phyloP scores from a whole-genome alignment of 2,113 vertebrate species.

The Myiopsitta monachus region DNA sequence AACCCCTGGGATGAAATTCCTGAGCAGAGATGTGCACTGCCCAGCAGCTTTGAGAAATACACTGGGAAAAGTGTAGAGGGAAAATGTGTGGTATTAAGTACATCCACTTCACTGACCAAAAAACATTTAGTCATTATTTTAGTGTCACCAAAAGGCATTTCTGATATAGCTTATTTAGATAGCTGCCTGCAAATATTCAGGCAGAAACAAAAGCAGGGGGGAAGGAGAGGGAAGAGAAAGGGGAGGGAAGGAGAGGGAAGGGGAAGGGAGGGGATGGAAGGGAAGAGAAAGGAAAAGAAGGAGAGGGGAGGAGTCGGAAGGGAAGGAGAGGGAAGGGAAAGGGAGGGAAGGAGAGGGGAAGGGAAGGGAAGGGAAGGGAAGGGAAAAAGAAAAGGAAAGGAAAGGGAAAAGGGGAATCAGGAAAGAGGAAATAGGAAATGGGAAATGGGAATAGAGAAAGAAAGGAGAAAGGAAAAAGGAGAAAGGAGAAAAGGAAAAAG shows the following conservation, averaged over 20 bases:
- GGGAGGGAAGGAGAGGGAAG: background rate
- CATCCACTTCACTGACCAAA: slow-evolving; percentile 4
- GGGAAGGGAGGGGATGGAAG: no score
- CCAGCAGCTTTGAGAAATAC: background rate
- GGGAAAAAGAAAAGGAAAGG: background rate
- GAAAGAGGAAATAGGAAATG: background rate
- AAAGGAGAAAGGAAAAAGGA: background rate
- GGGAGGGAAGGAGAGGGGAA: no score
- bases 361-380: no score
- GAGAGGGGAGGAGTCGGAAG: background rate
- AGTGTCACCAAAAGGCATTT: slow-evolving; percentile 24
- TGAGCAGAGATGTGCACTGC: background rate
- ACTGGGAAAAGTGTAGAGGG: background rate
- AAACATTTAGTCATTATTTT: slow-evolving; percentile 25
- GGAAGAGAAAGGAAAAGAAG: no score
- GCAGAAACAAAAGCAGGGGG: rapidly evolving
- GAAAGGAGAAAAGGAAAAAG: background rate
- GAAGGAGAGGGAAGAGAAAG: background rate
- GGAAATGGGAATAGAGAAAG: background rate
- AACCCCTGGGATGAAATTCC: background rate
- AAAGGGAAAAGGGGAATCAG: background rate
- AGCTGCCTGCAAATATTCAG: slow-evolving; percentile 39
- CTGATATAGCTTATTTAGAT: slow-evolving; percentile 41
- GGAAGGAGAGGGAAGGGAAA: background rate
- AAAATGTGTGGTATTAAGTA: background rate